Evolutionary conservation across 2,888 invertebrate genomes (phyloP).

Genomic region (Trissonchulus sp.): DNA sequence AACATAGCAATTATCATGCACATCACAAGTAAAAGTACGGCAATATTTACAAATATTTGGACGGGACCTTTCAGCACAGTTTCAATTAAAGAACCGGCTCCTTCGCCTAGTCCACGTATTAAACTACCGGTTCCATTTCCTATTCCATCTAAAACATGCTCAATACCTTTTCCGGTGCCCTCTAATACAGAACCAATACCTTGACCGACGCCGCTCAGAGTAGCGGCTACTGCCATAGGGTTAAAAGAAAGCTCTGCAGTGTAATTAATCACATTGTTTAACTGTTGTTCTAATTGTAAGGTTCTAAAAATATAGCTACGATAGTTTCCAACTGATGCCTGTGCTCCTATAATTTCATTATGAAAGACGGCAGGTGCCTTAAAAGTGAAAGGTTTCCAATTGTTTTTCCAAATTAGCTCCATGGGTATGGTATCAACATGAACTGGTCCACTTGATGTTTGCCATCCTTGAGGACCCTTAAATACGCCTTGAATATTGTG

Average conservation of each 20-base stretch:
- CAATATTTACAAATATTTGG: neutral
- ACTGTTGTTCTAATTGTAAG: neutral
- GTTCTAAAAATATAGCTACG: neutral
- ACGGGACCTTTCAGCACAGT: neutral
- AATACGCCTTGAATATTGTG: neutral
- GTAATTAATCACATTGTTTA: neutral
- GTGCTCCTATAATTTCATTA: neutral
- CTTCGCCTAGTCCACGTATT: neutral
- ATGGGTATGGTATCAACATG: neutral
- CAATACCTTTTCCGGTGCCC: neutral
- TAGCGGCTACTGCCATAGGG: neutral
- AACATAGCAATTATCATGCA: too few species aligned
- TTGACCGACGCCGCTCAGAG: neutral
- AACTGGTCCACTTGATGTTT: neutral
- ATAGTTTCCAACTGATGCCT: neutral
- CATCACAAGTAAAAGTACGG: neutral
- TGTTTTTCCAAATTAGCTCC: neutral
- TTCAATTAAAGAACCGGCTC: neutral
- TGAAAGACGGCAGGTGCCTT: neutral
- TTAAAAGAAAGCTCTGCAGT: neutral
- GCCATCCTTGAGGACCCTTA: neutral
- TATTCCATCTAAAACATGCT: neutral
- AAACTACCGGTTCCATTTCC: neutral
- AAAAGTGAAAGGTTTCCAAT: neutral
- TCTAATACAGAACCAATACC: neutral